Evolutionary conservation across 92 coral and sea anemone genomes (phyloP).

Genomic region (Phenganax marumi): DNA sequence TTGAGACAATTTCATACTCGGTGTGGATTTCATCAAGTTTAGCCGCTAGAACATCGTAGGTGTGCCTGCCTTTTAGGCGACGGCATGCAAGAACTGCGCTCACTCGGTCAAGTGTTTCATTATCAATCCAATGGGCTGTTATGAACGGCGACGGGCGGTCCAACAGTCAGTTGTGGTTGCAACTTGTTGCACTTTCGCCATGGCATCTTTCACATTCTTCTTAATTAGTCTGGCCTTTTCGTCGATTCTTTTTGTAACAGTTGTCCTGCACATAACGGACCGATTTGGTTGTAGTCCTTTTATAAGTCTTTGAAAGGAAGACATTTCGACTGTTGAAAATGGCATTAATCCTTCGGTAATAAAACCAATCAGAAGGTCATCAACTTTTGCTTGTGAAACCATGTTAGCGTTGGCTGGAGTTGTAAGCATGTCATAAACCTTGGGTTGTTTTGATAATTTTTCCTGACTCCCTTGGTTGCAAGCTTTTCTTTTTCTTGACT

Average conservation of each 20-base stretch:
- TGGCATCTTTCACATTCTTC: constrained; percentile 4
- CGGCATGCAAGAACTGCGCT: neutral
- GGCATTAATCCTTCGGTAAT: neutral
- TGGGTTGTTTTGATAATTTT: constrained; percentile 9
- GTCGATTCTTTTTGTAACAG: constrained; percentile 1
- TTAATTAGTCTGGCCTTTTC: neutral
- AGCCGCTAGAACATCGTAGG: constrained; percentile 1
- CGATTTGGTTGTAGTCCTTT: constrained; percentile 9
- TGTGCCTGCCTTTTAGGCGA: constrained; percentile 6
- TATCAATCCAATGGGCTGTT: constrained; percentile 10
- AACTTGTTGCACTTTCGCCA: neutral
- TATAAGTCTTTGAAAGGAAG: constrained; percentile 6
- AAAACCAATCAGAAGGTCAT: constrained; percentile 1
- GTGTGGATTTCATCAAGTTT: neutral
- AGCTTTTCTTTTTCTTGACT: constrained; percentile 16
- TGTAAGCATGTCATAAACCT: neutral
- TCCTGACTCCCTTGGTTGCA: neutral
- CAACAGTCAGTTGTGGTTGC: constrained; percentile 16
- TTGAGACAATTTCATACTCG: neutral
- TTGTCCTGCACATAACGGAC: constrained; percentile 10
- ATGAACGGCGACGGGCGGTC: constrained; percentile 15
- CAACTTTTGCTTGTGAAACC: constrained; percentile 3
- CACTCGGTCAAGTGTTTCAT: neutral
- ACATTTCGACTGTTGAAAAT: neutral
- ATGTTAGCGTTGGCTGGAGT: constrained; percentile 11